Percentiles rank a stretch among this genome's conserved stretches.
phyloP scores from a whole-genome alignment of 2,888 invertebrate species.

The Monoplex corrugatus region DNA sequence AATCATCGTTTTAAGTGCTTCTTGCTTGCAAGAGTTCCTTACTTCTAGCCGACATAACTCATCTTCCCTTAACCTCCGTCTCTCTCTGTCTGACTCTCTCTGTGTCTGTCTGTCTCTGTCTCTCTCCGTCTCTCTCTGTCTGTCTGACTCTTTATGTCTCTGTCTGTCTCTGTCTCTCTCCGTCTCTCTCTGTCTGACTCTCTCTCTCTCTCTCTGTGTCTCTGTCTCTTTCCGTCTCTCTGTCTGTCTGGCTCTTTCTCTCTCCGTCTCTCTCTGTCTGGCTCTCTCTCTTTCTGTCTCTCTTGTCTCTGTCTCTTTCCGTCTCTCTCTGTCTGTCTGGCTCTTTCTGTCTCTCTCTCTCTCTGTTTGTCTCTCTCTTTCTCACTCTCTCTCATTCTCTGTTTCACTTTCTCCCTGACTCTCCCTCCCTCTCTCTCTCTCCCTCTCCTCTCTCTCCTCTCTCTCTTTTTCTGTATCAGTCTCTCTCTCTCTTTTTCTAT shows the following conservation, averaged over 20 bases:
- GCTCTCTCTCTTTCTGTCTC: not conserved
- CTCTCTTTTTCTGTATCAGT: too few relatives aligned
- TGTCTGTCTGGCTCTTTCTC: not conserved
- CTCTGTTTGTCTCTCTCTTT: not conserved
- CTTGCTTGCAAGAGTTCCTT: too few relatives aligned
- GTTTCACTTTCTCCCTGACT: too few relatives aligned
- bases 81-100: constrained; percentile 17
- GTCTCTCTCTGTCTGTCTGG: not conserved
- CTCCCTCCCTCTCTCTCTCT: too few relatives aligned
- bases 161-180: not conserved
- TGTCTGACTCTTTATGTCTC: not conserved
- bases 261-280: not conserved
- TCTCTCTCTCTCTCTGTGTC: not conserved
- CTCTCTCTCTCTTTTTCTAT: too few relatives aligned
- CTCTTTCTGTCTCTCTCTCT: not conserved
- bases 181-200: not conserved
- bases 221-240: not conserved
- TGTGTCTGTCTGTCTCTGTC: not conserved
- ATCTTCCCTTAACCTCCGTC: not conserved
- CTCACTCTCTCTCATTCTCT: not conserved
- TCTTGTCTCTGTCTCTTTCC: not conserved
- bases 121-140: constrained; percentile 19
- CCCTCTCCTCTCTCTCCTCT: too few relatives aligned
- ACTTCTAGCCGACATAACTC: too few relatives aligned
- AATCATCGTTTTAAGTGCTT: too few relatives aligned